phyloP scores from a whole-genome alignment of 2,797 vertebrate genomes.

The Odontamblyopus lacepedii region DNA sequence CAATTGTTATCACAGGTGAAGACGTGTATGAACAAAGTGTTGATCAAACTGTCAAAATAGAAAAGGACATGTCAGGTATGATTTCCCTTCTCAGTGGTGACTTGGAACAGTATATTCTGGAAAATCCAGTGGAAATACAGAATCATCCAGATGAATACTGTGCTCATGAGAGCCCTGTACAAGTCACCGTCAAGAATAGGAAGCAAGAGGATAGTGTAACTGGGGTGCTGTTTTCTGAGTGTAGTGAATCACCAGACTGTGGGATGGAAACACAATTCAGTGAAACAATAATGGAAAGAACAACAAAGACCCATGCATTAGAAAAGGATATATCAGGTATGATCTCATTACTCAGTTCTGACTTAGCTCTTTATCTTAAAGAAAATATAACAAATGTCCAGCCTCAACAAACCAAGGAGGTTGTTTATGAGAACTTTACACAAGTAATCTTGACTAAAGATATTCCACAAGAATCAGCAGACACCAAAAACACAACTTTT shows the following conservation, averaged over 20 bases:
- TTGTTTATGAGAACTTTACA: conserved; percentile 30
- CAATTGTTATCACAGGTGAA: not conserved
- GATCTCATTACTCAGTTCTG: conserved; percentile 44
- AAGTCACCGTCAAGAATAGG: conserved; percentile 12
- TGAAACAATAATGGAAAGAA: conserved; percentile 26
- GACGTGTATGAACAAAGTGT: conserved; percentile 30
- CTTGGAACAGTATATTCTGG: conserved; percentile 35
- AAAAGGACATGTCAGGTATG: conserved; percentile 46
- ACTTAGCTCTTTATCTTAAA: conserved; percentile 39
- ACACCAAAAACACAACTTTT: conserved; percentile 13
- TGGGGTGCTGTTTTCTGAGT: not conserved
- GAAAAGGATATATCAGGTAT: conserved; percentile 47
- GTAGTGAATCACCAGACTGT: conserved; percentile 2
- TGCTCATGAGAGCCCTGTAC: conserved; percentile 32
- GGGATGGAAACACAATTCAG: conserved; percentile 31
- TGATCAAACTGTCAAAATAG: conserved; percentile 13
- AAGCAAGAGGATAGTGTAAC: not conserved
- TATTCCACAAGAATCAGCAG: conserved; percentile 24
- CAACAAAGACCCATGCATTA: not conserved
- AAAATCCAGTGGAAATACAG: conserved; percentile 19
- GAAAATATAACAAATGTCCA: conserved; percentile 17
- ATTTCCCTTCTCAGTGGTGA: conserved; percentile 46
- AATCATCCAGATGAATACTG: not conserved
- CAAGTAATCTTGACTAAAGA: conserved; percentile 36
- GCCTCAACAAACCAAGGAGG: not conserved